Percentiles rank a stretch among this genome's conserved stretches.
These are phyloP conservation scores for Crocidura indochinensis DNA, from an alignment of 2,797 vertebrate genomes.

Conservation along the genomic window DNA sequence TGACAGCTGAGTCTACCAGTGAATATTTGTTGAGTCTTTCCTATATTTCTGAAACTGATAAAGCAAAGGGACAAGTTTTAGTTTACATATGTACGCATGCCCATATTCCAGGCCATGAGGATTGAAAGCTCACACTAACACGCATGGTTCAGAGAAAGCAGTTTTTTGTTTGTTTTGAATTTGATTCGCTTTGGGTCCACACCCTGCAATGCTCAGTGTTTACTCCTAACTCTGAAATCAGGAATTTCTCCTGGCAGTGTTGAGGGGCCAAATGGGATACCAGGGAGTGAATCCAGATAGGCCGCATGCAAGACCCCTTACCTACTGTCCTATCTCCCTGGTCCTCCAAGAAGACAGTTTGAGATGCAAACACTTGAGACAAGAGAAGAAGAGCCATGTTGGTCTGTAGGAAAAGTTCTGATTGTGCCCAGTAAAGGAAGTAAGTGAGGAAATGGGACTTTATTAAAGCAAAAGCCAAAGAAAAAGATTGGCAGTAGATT, in stretches of 20 bases:
- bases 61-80: background rate
- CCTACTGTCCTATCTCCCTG: too few species aligned
- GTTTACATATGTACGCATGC: background rate
- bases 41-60: background rate
- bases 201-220: too few species aligned
- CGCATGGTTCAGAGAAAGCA: background rate
- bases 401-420: background rate
- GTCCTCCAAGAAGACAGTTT: background rate
- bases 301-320: too few species aligned
- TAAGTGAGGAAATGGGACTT: too few species aligned
- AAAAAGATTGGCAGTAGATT: fast-evolving
- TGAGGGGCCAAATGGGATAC: too few species aligned
- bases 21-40: background rate
- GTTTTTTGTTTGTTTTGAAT: background rate
- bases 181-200: too few species aligned
- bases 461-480: too few species aligned
- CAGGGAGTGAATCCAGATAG: too few species aligned
- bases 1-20: background rate
- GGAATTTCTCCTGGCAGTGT: too few species aligned
- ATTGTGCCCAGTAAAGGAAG: background rate
- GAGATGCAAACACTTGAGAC: background rate
- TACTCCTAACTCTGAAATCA: too few species aligned
- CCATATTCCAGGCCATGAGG: background rate
- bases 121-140: background rate
- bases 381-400: too few species aligned